These are phyloP conservation scores for Coregonus ussuriensis DNA, from an alignment of 2,797 vertebrate species.

Conservation along the genomic window DNA sequence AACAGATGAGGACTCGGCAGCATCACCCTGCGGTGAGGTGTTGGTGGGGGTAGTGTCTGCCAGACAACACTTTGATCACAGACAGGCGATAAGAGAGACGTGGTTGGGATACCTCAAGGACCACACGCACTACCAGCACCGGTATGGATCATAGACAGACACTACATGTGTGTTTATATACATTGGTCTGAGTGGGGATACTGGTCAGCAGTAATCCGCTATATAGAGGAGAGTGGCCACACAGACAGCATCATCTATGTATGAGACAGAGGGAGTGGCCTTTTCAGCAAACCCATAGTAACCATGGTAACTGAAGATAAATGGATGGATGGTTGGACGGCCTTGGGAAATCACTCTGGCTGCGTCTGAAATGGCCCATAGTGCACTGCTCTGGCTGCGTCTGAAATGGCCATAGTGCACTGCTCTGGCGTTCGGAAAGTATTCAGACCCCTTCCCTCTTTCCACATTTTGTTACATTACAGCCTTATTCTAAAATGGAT, in stretches of 20 bases:
- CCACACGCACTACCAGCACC: constrained; percentile 81
- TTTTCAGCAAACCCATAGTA: constrained; percentile 57
- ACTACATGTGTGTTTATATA: background rate
- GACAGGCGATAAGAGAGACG: constrained; percentile 88
- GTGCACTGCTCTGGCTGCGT: too few species aligned
- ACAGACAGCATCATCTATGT: background rate
- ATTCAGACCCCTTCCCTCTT: too few species aligned
- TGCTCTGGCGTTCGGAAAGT: too few species aligned
- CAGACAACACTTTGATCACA: constrained; percentile 86
- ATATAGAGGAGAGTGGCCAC: too few species aligned
- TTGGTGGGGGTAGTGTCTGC: constrained; percentile 94
- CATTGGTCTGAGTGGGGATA: too few species aligned
- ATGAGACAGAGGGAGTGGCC: constrained; percentile 39
- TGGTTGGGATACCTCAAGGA: constrained; percentile 88
- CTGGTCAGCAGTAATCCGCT: too few species aligned
- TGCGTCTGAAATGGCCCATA: too few species aligned
- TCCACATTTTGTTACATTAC: too few species aligned
- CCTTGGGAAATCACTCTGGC: background rate
- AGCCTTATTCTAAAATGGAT: too few species aligned
- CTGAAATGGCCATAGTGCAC: too few species aligned
- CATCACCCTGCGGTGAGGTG: constrained; percentile 77
- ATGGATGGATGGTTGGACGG: constrained; percentile 29
- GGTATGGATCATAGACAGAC: constrained; percentile 69
- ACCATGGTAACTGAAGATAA: constrained; percentile 65
- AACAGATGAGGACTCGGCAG: constrained; percentile 56